These are phyloP conservation scores for Muntiacus reevesi DNA, from an alignment of 2,113 vertebrate species.

Conservation along the genomic window DNA sequence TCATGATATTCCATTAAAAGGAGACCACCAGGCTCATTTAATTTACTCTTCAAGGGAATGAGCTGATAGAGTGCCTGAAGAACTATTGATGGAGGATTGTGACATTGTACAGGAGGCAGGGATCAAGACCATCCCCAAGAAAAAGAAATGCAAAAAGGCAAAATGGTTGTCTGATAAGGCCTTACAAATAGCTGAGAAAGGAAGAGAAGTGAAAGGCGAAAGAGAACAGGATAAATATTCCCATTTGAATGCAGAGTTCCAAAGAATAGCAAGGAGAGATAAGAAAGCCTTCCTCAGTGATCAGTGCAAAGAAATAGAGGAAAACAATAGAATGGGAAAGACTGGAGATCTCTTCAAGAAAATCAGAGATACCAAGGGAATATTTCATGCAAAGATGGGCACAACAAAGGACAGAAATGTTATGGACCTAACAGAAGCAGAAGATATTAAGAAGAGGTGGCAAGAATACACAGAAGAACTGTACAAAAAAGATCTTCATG, in stretches of 20 bases:
- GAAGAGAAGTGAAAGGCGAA: not conserved
- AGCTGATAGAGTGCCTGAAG: not conserved
- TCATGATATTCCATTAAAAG: slow-evolving; percentile 30
- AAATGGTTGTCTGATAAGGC: not conserved
- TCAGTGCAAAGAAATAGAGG: not conserved
- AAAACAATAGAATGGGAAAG: not conserved
- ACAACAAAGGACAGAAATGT: not conserved
- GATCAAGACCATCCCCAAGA: not conserved
- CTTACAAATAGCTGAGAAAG: not conserved
- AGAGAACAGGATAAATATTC: not conserved
- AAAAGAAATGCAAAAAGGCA: not conserved
- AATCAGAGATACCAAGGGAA: not conserved
- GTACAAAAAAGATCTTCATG: not conserved
- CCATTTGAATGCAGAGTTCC: not conserved
- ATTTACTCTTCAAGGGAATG: slow-evolving; percentile 2
- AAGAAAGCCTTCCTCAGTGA: not conserved
- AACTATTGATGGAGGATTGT: not conserved
- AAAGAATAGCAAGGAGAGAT: not conserved
- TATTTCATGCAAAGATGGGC: not conserved
- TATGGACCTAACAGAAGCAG: not conserved
- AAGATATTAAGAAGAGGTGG: not conserved
- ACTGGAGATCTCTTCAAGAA: not conserved
- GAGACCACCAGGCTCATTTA: slow-evolving; percentile 25
- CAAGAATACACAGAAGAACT: not conserved
- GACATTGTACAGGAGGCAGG: not conserved